Evolutionary conservation across 2,797 vertebrate genomes (phyloP).

Genomic region (Graptemys geographica): DNA sequence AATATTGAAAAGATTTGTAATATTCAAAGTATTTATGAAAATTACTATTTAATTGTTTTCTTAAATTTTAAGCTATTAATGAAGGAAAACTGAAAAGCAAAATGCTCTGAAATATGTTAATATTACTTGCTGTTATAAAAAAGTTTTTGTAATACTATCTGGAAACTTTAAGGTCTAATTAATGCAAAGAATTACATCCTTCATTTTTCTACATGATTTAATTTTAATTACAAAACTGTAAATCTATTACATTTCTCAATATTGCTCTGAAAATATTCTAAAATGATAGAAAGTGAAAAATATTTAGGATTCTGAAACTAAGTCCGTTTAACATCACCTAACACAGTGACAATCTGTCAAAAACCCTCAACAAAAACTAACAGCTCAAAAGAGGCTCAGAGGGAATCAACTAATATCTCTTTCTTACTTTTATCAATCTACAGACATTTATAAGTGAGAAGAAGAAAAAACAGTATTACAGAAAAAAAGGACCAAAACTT

Average conservation of each 20-base stretch:
- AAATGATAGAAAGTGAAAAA: not conserved
- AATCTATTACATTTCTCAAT: not conserved
- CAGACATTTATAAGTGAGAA: no score
- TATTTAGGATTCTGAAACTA: not conserved
- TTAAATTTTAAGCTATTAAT: not conserved
- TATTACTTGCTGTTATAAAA: not conserved
- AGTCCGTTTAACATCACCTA: not conserved
- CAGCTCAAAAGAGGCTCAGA: not conserved
- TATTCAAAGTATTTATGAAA: constrained; percentile 18
- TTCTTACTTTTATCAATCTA: not conserved
- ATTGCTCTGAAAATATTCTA: not conserved
- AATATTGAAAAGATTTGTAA: not conserved
- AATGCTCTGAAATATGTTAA: not conserved
- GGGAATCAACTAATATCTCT: not conserved
- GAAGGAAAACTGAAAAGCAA: not conserved
- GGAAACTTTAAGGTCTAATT: not conserved
- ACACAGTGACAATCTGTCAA: not conserved
- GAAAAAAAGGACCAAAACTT: not conserved
- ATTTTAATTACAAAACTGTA: not conserved
- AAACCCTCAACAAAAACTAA: not conserved
- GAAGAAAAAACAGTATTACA: no score
- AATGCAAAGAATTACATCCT: not conserved
- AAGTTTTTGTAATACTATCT: not conserved
- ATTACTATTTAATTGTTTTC: not conserved
- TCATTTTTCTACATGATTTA: not conserved